These are phyloP conservation scores for Argopecten irradians DNA, from an alignment of 1,140 invertebrate species.

Conservation along the genomic window DNA sequence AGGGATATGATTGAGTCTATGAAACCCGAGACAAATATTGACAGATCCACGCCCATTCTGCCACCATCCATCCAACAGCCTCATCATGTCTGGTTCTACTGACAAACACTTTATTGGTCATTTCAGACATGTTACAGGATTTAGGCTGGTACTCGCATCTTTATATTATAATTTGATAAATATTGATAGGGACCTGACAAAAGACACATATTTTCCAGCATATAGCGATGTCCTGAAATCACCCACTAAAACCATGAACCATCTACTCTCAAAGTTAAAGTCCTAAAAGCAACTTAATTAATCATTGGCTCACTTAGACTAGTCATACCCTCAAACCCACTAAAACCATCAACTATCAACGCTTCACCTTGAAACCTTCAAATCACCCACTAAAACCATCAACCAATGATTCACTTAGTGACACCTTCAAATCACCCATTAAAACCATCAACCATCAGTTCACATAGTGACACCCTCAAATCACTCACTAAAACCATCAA, in stretches of 20 bases:
- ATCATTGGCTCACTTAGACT: too few species aligned
- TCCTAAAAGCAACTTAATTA: too few species aligned
- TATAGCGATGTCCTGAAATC: not conserved
- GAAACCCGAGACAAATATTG: not conserved
- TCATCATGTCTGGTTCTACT: not conserved
- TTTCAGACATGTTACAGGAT: not conserved
- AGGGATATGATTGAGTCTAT: not conserved
- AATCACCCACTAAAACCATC: too few species aligned
- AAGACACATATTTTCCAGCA: not conserved
- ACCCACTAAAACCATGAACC: not conserved
- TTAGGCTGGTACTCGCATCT: not conserved
- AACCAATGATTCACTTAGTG: too few species aligned
- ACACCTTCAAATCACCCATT: too few species aligned
- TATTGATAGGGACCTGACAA: not conserved
- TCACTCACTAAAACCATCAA: too few species aligned
- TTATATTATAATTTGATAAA: constrained; percentile 6
- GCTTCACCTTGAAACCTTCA: too few species aligned
- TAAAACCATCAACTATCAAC: too few species aligned
- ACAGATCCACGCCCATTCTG: not conserved
- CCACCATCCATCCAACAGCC: not conserved
- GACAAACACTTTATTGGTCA: constrained; percentile 1
- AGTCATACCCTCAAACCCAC: too few species aligned
- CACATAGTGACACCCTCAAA: too few species aligned
- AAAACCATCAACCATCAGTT: too few species aligned
- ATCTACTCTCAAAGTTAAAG: too few species aligned